Base-by-base conservation (phyloP, 2,113 vertebrate genomes). In the Hippocampus zosterae region DNA sequence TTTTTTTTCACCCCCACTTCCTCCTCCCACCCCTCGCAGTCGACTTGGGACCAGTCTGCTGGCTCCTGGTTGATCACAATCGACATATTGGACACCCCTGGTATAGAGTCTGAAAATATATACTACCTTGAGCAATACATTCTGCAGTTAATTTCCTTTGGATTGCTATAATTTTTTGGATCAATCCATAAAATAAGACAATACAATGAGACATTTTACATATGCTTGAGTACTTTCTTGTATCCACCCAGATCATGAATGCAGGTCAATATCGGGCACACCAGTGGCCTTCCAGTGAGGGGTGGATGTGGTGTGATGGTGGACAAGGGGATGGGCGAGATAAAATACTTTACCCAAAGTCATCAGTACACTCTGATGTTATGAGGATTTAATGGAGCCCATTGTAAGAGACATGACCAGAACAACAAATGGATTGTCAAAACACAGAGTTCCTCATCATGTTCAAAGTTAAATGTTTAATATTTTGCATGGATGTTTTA, bases 361-460 rank as follows among this genome's bases (percentile, higher is more conserved):
- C 25, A 78, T 73, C 77, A 77, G 69, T 72, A 71, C 68, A 75
- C 53, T 50, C 68, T 76, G 67, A 62, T 46, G 70, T 76, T 23
- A 74, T 9, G 62, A 46, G 44, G 41, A 48, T 62, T 69, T 21
- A 73, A 40, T 69, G 11, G 23, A 37, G 23, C 64, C n/a, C 5
- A 1, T 55, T 56, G 48, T 69, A 57, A 23, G 57, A 19, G 19
- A 69, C n/a, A 3, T 29, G 40, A 70, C 15, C 53, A 63, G 2
- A 68, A 63, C 66, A 72, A 57, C 16, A 40, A 62, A 62, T 18
- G 29, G 15, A 4, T 18, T 15, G 18, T 60, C 15, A 50, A 60
- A 60, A 60, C 25, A 27, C 25, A 29, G 8, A 18, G 15, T 6
- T 33, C 57, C 15, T 5, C 27, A 60, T 60, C 11, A n/a, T 37